Evolutionary conservation across 2,113 vertebrate genomes (phyloP).

Genomic region (Corythoichthys haematopterus): DNA sequence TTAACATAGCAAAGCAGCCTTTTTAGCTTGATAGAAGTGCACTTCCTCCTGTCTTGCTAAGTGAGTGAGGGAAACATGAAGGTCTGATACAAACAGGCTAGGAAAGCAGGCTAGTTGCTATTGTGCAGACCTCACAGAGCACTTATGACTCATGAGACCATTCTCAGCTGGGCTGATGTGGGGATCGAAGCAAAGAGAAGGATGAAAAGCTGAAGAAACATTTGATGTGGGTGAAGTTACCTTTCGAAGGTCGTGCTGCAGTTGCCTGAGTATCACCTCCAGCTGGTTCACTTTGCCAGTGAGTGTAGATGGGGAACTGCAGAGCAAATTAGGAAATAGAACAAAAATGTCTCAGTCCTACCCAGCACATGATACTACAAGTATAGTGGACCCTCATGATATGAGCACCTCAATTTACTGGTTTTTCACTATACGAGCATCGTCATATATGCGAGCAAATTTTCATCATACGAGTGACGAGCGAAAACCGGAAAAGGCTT

Average conservation of each 20-base stretch:
- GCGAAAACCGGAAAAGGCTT: too few relatives aligned
- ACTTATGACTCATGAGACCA: constrained; percentile 37
- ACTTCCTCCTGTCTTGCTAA: constrained; percentile 48
- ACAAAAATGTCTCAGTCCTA: neutral
- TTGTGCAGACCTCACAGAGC: constrained; percentile 37
- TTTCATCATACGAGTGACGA: too few relatives aligned
- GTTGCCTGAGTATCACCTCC: constrained; percentile 89
- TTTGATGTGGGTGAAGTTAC: constrained; percentile 51
- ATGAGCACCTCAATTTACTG: too few relatives aligned
- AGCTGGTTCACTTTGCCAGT: constrained; percentile 97
- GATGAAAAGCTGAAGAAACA: neutral
- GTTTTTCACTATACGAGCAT: too few relatives aligned
- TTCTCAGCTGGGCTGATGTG: constrained; percentile 17
- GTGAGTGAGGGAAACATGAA: constrained; percentile 44
- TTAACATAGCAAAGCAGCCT: constrained; percentile 45
- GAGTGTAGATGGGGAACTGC: constrained; percentile 76
- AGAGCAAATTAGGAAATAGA: neutral
- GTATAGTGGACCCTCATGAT: too few relatives aligned
- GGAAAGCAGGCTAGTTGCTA: constrained; percentile 61
- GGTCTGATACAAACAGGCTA: constrained; percentile 50
- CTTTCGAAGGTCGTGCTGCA: constrained; percentile 92
- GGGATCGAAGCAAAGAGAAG: constrained; percentile 3
- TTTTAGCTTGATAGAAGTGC: constrained; percentile 39
- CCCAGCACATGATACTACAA: too few relatives aligned
- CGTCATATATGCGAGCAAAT: too few relatives aligned